phyloP scores from a whole-genome alignment of 2,888 invertebrate species.

The Serrognathus titanus region DNA sequence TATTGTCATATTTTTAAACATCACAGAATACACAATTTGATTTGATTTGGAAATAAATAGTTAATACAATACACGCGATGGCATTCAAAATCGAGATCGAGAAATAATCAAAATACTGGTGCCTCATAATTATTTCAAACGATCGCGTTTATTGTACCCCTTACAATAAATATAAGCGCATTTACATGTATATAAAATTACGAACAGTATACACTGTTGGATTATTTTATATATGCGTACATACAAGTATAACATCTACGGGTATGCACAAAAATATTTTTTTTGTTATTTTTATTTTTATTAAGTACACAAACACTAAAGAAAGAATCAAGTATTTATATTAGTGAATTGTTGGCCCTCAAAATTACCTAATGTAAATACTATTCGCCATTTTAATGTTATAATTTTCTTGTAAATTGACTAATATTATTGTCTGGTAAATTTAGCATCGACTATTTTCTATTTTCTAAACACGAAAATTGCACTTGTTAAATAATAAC shows the following conservation, averaged over 20 bases:
- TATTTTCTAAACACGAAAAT: background rate
- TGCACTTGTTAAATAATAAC: too few species aligned
- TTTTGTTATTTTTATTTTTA: background rate
- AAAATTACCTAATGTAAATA: conserved; percentile 40
- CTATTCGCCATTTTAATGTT: conserved; percentile 12
- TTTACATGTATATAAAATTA: too few species aligned
- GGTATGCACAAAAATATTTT: background rate
- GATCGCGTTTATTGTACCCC: background rate
- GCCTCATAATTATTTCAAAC: too few species aligned
- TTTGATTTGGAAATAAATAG: background rate
- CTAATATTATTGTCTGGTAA: conserved; percentile 17
- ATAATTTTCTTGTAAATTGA: conserved; percentile 12
- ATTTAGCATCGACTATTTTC: conserved; percentile 2
- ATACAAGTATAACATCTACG: conserved; percentile 7
- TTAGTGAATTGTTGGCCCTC: conserved; percentile 42
- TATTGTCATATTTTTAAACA: conserved; percentile 40
- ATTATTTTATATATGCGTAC: background rate
- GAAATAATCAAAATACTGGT: too few species aligned
- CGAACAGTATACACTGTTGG: too few species aligned
- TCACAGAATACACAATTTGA: conserved; percentile 32
- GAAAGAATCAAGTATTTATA: conserved; percentile 30
- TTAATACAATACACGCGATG: background rate
- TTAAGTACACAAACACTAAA: conserved; percentile 10
- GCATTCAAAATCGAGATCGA: background rate
- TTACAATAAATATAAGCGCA: background rate